Base-by-base conservation (phyloP, 2,113 vertebrate genomes). In the Pluvianellus socialis region DNA sequence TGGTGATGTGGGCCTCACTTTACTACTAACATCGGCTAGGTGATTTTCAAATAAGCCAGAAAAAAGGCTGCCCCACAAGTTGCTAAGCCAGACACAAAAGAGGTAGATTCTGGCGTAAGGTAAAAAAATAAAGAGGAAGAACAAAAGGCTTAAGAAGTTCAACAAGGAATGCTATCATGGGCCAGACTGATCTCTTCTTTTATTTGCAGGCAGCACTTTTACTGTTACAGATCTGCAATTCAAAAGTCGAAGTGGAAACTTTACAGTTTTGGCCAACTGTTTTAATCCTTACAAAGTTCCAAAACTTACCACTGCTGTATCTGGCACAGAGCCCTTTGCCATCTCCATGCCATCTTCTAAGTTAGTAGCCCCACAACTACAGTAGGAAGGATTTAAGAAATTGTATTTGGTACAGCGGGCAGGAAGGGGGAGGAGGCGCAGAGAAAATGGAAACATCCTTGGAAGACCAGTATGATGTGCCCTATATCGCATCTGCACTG, bases 401-500 rank as follows among this genome's bases (percentile, higher is more conserved):
- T 28, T 18, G 62, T 52, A 52, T 44, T 58, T 66, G 58, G 38
- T 38, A 38, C 38, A 9, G 38, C 7, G 38, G 7, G 9, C 38
- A 38, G 38, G 38, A 9, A 38, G 38, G 38, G 38, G 38, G 38
- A 38, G 38, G 38, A 38, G 38, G 38, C 38, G 38, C 38, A 80
- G 13, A 62, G 28, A 82, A 58, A 53, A 35, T 20, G 8, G 52
- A 45, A 94, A 72, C 5, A n/a, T 22, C 27, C 24, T 74, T 81
- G 19, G 4, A 52, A 87, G 27, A 59, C 2, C 1, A 3, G 9
- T 14, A 53, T 7, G 47, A 32, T 0, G 5, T 53, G 26, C 50
- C 19, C 53, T 59, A 42, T 45, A 44, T 6, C 45, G 35, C 32
- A 90, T 9, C 38, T 49, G 33, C 42, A 77, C 33, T 62, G 40